These are phyloP conservation scores for Guaruba guarouba DNA, from an alignment of 2,113 vertebrate species.

Conservation along the genomic window DNA sequence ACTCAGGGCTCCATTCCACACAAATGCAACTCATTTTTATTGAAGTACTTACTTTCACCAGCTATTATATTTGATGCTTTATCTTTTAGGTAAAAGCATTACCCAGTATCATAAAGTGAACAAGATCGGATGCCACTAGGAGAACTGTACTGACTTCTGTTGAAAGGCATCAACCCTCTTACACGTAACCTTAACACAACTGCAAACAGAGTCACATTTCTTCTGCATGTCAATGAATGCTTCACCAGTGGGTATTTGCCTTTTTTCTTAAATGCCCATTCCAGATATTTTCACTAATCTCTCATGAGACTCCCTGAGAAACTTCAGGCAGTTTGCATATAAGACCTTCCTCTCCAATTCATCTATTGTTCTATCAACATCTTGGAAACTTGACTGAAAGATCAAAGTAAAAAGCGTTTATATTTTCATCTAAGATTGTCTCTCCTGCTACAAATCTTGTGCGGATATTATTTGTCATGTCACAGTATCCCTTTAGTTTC, in stretches of 20 bases:
- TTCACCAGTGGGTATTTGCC: neutral
- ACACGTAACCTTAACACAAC: neutral
- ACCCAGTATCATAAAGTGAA: neutral
- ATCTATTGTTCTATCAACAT: neutral
- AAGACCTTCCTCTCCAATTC: neutral
- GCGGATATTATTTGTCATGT: neutral
- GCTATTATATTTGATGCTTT: fast-evolving
- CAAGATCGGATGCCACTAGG: neutral
- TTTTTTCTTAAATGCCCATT: neutral
- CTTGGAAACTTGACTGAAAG: neutral
- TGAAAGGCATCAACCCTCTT: neutral
- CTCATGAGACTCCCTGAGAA: neutral
- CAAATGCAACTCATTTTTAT: neutral
- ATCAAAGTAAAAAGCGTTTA: neutral
- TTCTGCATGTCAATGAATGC: neutral
- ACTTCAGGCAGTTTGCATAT: neutral
- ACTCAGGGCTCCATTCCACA: neutral
- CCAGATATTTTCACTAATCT: neutral
- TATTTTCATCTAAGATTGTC: neutral
- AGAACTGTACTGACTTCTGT: neutral
- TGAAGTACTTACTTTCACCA: neutral
- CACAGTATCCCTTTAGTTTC: neutral
- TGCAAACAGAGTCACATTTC: neutral
- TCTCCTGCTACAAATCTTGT: neutral
- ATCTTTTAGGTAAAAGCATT: neutral